Evolutionary conservation across 2,797 vertebrate species (phyloP), one percentile per base, ranked within the genome.

Genomic region (Enteromius afrohamiltoni): DNA sequence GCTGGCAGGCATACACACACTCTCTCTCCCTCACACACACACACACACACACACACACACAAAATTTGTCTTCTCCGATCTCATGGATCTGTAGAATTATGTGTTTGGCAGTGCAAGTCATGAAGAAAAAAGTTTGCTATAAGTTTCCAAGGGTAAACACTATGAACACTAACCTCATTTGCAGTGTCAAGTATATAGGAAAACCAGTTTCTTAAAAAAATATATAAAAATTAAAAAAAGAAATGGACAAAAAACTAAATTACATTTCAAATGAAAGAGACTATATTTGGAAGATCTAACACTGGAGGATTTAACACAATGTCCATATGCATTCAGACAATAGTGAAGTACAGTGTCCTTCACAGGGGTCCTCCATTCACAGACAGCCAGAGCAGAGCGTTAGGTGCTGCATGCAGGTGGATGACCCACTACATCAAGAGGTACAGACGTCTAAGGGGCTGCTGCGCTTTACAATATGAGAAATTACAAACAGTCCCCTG

Each of bases 121-220:
- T 34, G 7, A 17, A 69, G 16, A 60, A 60, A 65, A 34, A 58
- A 45, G 31, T 42, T 67, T 65, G 47, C 17, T 47, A 58, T 31
- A 31, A 7, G 9, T 55, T 67, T 77, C 6, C 6, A 45, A 55
- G n/a, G 58, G 71, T 77, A 77, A 77, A 83, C 82, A 83, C 47
- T 58, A 77, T 45, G 14, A 53, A 76, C 23, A 53, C 17, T 68
- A 49, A 6, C 31, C 45, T 17, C 26, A 55, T 42, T 51, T 40
- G 45, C 9, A 45, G 37, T 65, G 31, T 82, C 71, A 82, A 82
- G 80, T 75, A 47, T 53, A 9, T 47, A 82, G 40, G 71, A 67
- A 82, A 82, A 82, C 65, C 45, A 82, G 70, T 62, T 51, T 80
- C 29, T 51, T 82, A 23, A 81, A 65, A 58, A 77, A 21, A 47